Evolutionary conservation across 2,113 vertebrate species (phyloP).

Genomic region (Psittacula cyanocephala): DNA sequence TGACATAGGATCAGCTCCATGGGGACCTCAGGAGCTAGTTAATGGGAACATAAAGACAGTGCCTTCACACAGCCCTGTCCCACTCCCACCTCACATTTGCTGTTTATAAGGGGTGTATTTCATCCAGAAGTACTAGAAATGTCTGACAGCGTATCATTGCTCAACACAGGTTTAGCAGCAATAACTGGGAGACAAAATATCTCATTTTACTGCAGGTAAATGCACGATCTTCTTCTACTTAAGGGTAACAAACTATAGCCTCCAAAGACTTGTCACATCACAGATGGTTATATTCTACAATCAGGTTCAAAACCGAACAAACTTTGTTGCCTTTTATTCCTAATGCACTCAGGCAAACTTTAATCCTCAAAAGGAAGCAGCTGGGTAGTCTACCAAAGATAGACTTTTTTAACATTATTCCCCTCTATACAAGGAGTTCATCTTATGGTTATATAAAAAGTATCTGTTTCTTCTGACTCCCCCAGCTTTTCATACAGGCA

Average conservation of each 20-base stretch:
- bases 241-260: background rate
- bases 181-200: background rate
- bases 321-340: background rate
- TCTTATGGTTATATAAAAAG: background rate
- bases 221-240: background rate
- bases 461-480: background rate
- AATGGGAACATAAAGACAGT: background rate
- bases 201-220: background rate
- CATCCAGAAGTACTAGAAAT: background rate
- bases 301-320: background rate
- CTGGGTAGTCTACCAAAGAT: background rate
- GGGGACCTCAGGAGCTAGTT: background rate
- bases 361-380: background rate
- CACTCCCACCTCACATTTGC: background rate
- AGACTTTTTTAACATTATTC: background rate
- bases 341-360: background rate
- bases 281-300: background rate
- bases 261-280: background rate
- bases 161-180: background rate
- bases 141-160: fast-evolving
- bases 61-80: background rate
- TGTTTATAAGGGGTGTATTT: no score
- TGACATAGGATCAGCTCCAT: background rate
- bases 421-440: background rate
- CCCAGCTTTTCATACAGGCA: background rate